Percentiles rank a stretch among this genome's conserved stretches.
phyloP scores from a whole-genome alignment of 2,888 invertebrate species.

The Monoplex corrugatus region DNA sequence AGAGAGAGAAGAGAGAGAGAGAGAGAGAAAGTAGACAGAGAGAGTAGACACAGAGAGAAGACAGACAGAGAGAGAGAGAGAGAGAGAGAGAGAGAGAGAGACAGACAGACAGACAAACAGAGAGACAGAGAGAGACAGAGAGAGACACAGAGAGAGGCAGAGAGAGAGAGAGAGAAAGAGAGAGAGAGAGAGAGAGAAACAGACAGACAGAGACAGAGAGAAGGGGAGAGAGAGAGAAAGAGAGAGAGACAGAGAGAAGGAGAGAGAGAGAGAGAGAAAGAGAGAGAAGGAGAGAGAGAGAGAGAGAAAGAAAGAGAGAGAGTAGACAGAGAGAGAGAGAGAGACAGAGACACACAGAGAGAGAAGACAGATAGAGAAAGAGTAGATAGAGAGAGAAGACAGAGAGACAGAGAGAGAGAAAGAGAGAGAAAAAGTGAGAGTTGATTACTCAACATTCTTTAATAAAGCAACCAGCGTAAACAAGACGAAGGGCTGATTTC shows the following conservation, averaged over 20 bases:
- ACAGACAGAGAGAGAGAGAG: conserved; percentile 5
- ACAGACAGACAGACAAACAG: neutral
- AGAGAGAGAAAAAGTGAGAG: too few relatives aligned
- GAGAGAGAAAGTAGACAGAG: too few relatives aligned
- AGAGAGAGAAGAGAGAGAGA: too few relatives aligned
- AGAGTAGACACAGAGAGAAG: neutral
- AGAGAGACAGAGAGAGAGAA: too few relatives aligned
- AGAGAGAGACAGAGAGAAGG: neutral
- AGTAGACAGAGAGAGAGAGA: too few relatives aligned
- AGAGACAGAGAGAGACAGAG: too few relatives aligned
- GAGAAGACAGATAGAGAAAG: too few relatives aligned
- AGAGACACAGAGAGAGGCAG: neutral
- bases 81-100: conserved; percentile 22
- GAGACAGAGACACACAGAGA: too few relatives aligned
- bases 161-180: neutral
- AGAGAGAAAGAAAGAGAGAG: conserved; percentile 22
- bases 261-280: conserved; percentile 22
- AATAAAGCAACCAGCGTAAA: too few relatives aligned
- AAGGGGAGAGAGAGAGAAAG: conserved; percentile 12
- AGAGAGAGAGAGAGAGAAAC: neutral
- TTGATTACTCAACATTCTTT: too few relatives aligned
- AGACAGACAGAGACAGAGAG: neutral
- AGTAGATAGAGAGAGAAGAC: too few relatives aligned
- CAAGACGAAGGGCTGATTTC: too few relatives aligned
- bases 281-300: conserved; percentile 17